Evolutionary conservation across 2,888 invertebrate genomes (phyloP).

Genomic region (Caenorhabditis angaria): DNA sequence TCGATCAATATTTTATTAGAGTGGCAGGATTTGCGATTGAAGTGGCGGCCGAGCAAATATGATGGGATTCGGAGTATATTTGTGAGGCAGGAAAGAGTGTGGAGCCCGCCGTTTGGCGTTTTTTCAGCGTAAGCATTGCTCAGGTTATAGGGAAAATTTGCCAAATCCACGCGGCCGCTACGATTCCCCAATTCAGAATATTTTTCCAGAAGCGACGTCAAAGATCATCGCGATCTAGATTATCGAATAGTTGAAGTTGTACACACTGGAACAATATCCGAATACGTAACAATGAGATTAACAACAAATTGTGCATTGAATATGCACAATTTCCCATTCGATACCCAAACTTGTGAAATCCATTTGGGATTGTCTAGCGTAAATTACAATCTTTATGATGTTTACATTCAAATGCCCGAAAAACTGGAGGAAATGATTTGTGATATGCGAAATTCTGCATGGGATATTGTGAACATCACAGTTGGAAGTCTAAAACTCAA

Average conservation of each 20-base stretch:
- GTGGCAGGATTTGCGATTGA: neutral
- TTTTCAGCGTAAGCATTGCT: conserved; percentile 17
- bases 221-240: conserved; percentile 22
- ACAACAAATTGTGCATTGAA: conserved; percentile 19
- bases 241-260: conserved; percentile 13
- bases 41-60: neutral
- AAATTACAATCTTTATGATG: conserved; percentile 6
- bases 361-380: conserved; percentile 12
- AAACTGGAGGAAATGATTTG: too few relatives aligned
- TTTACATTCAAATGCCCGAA: neutral
- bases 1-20: too few relatives aligned
- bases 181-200: too few relatives aligned
- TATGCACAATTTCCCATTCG: conserved; percentile 20
- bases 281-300: conserved; percentile 9
- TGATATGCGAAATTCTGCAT: conserved; percentile 19
- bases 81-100: conserved; percentile 16
- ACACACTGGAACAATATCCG: conserved; percentile 1
- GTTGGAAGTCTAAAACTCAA: conserved; percentile 7
- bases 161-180: too few relatives aligned
- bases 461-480: conserved; percentile 16
- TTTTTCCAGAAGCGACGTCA: conserved; percentile 17
- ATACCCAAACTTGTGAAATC: conserved; percentile 26
- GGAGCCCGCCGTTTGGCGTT: conserved; percentile 21
- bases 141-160: too few relatives aligned
- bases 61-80: neutral